phyloP scores from a whole-genome alignment of 2,888 invertebrate genomes.

The Cryptus viduatorius region DNA sequence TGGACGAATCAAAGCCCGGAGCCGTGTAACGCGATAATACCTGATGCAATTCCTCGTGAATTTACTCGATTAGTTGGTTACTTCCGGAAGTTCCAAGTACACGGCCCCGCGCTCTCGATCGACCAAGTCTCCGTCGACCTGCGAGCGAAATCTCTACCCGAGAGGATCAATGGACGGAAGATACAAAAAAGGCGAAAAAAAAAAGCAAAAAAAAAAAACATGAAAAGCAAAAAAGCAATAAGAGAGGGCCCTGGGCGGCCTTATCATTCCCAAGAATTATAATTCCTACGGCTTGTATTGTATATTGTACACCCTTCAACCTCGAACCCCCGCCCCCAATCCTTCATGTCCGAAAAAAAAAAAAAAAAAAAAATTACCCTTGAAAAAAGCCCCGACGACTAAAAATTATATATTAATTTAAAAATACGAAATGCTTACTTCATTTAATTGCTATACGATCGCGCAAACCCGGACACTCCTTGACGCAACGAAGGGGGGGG shows the following conservation, averaged over 20 bases:
- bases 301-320: slow-evolving; percentile 80
- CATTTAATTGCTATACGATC: slow-evolving; percentile 46
- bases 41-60: slow-evolving; percentile 55
- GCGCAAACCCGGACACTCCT: neutral
- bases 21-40: slow-evolving; percentile 59
- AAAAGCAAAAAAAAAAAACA: slow-evolving; percentile 67
- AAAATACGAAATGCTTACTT: slow-evolving; percentile 76
- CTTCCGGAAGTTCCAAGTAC: slow-evolving; percentile 45
- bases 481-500: neutral
- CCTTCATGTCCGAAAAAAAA: slow-evolving; percentile 32
- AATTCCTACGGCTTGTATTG: slow-evolving; percentile 84
- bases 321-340: slow-evolving; percentile 35
- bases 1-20: slow-evolving; percentile 22
- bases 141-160: slow-evolving; percentile 45
- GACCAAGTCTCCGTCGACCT: slow-evolving; percentile 50
- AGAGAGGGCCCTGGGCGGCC: slow-evolving; percentile 74
- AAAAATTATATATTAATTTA: slow-evolving; percentile 85
- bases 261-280: slow-evolving; percentile 80
- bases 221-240: slow-evolving; percentile 73
- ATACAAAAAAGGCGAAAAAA: slow-evolving; percentile 69
- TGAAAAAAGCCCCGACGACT: slow-evolving; percentile 79
- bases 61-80: slow-evolving; percentile 76
- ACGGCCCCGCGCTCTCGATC: slow-evolving; percentile 69
- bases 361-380: slow-evolving; percentile 53
- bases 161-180: slow-evolving; percentile 55